Evolutionary conservation across 1,140 invertebrate genomes (phyloP).

Genomic region (Apis dorsata): DNA sequence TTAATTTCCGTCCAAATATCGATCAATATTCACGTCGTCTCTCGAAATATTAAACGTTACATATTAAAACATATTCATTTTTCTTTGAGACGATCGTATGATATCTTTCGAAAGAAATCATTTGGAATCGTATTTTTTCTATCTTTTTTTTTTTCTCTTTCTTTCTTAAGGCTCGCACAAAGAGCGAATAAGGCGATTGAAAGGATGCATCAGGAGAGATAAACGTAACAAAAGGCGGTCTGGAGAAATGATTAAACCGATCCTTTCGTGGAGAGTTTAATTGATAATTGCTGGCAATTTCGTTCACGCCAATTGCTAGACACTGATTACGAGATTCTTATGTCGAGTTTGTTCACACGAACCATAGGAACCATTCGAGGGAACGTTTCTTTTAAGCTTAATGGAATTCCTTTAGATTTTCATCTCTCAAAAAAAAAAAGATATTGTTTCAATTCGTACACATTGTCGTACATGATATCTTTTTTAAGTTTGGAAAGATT

Average conservation of each 20-base stretch:
- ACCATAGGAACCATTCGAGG: background rate
- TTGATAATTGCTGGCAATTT: constrained; percentile 65
- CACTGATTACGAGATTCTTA: constrained; percentile 56
- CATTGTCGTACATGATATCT: background rate
- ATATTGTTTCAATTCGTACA: background rate
- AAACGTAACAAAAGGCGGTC: constrained; percentile 48
- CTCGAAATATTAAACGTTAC: background rate
- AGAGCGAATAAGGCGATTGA: constrained; percentile 30
- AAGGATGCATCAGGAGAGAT: constrained; percentile 48
- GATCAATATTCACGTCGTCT: background rate
- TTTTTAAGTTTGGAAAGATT: constrained; percentile 12
- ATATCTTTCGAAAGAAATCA: background rate
- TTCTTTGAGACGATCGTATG: background rate
- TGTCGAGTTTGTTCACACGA: constrained; percentile 35
- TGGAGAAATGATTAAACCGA: constrained; percentile 46
- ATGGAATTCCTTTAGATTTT: background rate
- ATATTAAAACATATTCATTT: too few species aligned
- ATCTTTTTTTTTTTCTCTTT: background rate
- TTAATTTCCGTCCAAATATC: background rate
- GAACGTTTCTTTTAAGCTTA: background rate
- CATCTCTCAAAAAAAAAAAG: background rate
- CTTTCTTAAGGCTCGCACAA: background rate
- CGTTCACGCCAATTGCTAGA: constrained; percentile 59
- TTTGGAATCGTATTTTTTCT: background rate
- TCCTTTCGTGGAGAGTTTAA: constrained; percentile 59